A percentile compares a stretch with the other conserved stretches of the same genome.
Conservation (phyloP, 30 jellyfish, hydroid and myxozoan species). For the Euphysa ruthae region DNA sequence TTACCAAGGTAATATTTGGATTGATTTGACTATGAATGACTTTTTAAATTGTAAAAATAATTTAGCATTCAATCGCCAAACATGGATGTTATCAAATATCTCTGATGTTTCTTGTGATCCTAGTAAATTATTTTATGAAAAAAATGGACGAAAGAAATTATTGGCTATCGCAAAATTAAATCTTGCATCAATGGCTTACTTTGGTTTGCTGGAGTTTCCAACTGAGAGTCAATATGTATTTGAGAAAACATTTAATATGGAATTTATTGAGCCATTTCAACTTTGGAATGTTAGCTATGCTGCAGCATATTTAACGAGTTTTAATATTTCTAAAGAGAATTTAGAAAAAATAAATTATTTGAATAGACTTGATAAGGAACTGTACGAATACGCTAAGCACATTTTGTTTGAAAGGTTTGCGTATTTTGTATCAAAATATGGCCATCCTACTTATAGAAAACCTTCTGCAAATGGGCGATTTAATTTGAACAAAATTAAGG, state of each 20-base stretch:
- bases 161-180: slow-evolving; percentile 46
- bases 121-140: not conserved
- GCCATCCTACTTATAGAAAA: slow-evolving; percentile 6
- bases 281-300: slow-evolving; percentile 63
- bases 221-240: slow-evolving; percentile 66
- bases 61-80: slow-evolving; percentile 72
- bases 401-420: slow-evolving; percentile 32
- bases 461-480: not conserved
- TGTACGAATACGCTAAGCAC: slow-evolving; percentile 56
- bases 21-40: slow-evolving; percentile 27
- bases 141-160: slow-evolving; percentile 9
- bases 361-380: slow-evolving; percentile 45
- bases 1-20: slow-evolving; percentile 45
- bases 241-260: slow-evolving; percentile 67
- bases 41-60: slow-evolving; percentile 48
- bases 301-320: slow-evolving; percentile 25
- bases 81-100: slow-evolving; percentile 76
- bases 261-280: slow-evolving; percentile 41
- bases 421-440: slow-evolving; percentile 9
- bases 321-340: slow-evolving; percentile 10
- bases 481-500: not conserved
- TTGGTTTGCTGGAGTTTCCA: slow-evolving; percentile 54
- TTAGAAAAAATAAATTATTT: slow-evolving; percentile 10
- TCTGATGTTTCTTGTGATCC: slow-evolving; percentile 34
- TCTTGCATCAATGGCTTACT: slow-evolving; percentile 41